Conservation (phyloP, 2,888 invertebrate genomes). For the Drosophila buzzatii region DNA sequence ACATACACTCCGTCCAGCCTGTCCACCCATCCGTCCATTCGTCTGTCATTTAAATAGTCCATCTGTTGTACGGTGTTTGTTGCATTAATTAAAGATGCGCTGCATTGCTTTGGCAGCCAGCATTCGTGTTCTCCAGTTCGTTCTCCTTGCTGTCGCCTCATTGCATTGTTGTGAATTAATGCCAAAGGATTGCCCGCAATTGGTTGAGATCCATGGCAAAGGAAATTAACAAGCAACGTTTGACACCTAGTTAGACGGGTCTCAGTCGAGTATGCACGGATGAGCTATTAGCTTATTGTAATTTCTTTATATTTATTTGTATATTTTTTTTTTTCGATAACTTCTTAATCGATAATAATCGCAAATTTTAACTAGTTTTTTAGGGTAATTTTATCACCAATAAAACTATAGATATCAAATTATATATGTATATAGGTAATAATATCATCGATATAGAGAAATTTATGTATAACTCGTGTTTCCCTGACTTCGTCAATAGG, state of each 20-base stretch:
- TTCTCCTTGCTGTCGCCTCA: constrained; percentile 32
- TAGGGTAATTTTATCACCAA: no score
- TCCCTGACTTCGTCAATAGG: no score
- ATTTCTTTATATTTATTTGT: no score
- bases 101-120: constrained; percentile 51
- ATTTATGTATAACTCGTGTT: no score
- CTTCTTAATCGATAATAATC: no score
- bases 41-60: constrained; percentile 59
- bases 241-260: constrained; percentile 21
- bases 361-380: no score
- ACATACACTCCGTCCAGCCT: constrained; percentile 14
- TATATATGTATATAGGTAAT: no score
- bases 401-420: no score
- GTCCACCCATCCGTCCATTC: constrained; percentile 1
- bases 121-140: constrained; percentile 22
- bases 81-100: constrained; percentile 70
- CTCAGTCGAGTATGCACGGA: neutral
- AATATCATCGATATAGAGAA: no score
- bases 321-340: no score
- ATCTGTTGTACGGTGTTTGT: constrained; percentile 39
- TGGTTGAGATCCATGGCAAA: constrained; percentile 43
- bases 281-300: no score
- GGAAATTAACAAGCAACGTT: constrained; percentile 43
- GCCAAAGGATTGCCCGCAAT: constrained; percentile 62
- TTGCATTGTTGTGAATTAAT: constrained; percentile 59